Evolutionary conservation across 1,140 invertebrate species (phyloP), one percentile per base, ranked within the genome.

Genomic region (Listronotus bonariensis): DNA sequence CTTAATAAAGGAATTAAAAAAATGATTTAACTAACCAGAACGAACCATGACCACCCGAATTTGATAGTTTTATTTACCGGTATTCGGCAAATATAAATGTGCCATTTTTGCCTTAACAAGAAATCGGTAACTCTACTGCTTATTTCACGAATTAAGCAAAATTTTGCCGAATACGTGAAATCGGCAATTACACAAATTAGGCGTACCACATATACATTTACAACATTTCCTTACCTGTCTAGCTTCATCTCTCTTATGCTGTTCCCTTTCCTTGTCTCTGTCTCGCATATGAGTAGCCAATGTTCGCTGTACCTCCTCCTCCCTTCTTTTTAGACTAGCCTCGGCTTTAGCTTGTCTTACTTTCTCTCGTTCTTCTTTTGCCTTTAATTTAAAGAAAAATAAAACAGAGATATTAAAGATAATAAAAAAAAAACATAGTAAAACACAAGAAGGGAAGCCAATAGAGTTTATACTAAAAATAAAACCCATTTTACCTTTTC

Each of bases 251-350:
- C 95, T 87, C 78, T 96, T 93, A 76, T 99, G 96, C 75, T 95
- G 92, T 76, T 99, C 95, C n/a, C 96, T 81, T 81, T 99, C 97
- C 82, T 98, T 98, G 77, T 98, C 95, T 18, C 96, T 83, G 79
- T 99, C 97, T 8, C 96, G 84, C 67, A 99, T 83, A 77, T 96
- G 95, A 26, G 92, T 92, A 0, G 95, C 95, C 31, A 99, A 81
- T 38, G 93, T 93, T 36, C 91, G 81, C 78, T 97, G 92, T 11
- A 97, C 86, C 82, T 98, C 94, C 73, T 95, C 89, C 78, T 98
- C 94, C 1, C 96, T 80, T 80, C 98, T 94, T 61, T 95, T 86
- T 54, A 98, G 85, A 78, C 93, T 96, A 3, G 91, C 92, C 79
- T 96, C 93, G 9, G 93, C 89, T 65, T 95, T 80, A 66, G 92